Evolutionary conservation across 1,140 invertebrate genomes (phyloP), one percentile per base, ranked within the genome.

Genomic region (Potamilus streckersoni): DNA sequence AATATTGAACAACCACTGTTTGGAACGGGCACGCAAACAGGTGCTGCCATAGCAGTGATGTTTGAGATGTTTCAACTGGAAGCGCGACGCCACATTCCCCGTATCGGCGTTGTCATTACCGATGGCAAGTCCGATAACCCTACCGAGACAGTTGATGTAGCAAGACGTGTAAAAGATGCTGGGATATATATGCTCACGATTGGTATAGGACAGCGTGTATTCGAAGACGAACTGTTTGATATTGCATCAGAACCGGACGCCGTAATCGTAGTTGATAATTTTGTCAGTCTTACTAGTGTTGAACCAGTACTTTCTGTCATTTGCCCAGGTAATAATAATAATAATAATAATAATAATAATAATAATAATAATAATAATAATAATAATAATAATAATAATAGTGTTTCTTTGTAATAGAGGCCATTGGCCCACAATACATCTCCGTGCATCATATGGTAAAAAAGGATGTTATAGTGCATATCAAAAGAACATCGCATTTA

Each of bases 241-340:
- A 85, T 87, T 63, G 83, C 83, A 15, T 76, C 75, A 61, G 75
- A 73, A 20, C 80, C 84, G 16, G 80, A 84, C 68, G 71, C 63
- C 15, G 83, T 82, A 1, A 74, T 58, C 27, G 74, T 73, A 69
- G 84, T 79, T 65, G 74, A 79, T 73, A 69, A 84, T 16, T 73
- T 86, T 6, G 80, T 81, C 59, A 67, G 75, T 38, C 76, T 83
- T 15, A 80, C 79, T 38, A 49, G 38, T 49, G 38, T 49, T 8
- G 38, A 49, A 49, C 38, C 38, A 49, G 38, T 49, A 49, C 38
- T 49, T 49, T 49, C 38, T 49, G 6, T 49, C 6, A 49, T 49
- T 49, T 49, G 38, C 38, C 38, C 38, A 49, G 38, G 38, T 49
- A 49, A 49, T 11, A 49, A 49, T 11, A 49, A 11, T 49, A 11